These are phyloP conservation scores for Luehdorfia chinensis DNA, from an alignment of 1,140 invertebrate genomes.

Conservation along the genomic window DNA sequence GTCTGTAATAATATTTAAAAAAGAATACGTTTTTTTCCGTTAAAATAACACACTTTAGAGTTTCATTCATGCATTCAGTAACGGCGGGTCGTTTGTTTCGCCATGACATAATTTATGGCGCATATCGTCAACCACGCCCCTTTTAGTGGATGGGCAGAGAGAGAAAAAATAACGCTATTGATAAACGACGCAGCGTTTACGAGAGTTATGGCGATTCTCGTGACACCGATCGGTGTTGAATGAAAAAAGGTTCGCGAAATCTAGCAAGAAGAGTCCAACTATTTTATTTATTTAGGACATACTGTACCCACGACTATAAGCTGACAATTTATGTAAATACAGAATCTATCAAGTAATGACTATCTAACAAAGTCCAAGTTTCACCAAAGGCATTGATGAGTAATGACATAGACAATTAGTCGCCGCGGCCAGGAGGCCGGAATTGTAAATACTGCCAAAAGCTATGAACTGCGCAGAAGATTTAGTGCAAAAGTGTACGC, in stretches of 20 bases:
- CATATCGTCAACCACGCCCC: conserved; percentile 52
- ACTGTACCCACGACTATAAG: too few relatives aligned
- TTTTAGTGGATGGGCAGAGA: conserved; percentile 19
- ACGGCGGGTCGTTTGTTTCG: conserved; percentile 36
- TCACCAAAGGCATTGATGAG: too few relatives aligned
- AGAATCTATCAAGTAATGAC: too few relatives aligned
- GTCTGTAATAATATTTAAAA: conserved; percentile 4
- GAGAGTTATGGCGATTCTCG: conserved; percentile 8
- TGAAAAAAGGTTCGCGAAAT: conserved; percentile 25
- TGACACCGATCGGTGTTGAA: conserved; percentile 12
- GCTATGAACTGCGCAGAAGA: too few relatives aligned
- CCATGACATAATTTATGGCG: conserved; percentile 56
- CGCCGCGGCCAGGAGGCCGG: too few relatives aligned
- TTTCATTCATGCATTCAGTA: conserved; percentile 30
- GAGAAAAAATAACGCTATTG: conserved; percentile 40
- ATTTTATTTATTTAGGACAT: background rate
- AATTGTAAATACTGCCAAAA: too few relatives aligned
- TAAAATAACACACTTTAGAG: conserved; percentile 33
- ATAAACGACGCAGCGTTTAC: conserved; percentile 22
- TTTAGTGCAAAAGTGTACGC: too few relatives aligned
- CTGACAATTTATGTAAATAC: too few relatives aligned
- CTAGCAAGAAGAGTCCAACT: conserved; percentile 12
- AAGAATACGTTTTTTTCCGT: conserved; percentile 7
- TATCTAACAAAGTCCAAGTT: too few relatives aligned
- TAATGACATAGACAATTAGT: too few relatives aligned